phyloP scores from a whole-genome alignment of 2,888 invertebrate genomes.

The Bugula neritina region DNA sequence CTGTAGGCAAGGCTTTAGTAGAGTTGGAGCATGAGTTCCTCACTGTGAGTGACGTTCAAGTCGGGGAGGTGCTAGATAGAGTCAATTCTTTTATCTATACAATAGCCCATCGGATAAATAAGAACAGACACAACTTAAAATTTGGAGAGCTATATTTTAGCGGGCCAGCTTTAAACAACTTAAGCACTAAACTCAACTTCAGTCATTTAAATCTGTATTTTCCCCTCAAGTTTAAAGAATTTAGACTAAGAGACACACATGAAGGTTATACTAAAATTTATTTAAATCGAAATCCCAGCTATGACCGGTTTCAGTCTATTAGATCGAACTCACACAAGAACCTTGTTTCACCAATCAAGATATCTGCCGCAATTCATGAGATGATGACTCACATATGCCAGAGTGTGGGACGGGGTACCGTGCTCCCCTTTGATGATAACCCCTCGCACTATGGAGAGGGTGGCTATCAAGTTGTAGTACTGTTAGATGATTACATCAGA shows the following conservation, averaged over 20 bases:
- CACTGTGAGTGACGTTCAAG: not conserved
- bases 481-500: not conserved
- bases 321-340: conserved; percentile 4
- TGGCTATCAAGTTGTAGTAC: not conserved
- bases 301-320: conserved; percentile 17
- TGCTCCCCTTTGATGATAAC: not conserved
- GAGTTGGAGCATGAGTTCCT: not conserved
- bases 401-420: conserved; percentile 17
- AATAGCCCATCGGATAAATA: conserved; percentile 11
- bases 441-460: not conserved
- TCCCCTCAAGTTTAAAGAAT: conserved; percentile 19
- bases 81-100: conserved; percentile 16
- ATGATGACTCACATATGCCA: conserved; percentile 15
- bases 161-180: not conserved
- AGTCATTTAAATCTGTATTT: not conserved
- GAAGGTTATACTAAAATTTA: conserved; percentile 9
- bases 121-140: conserved; percentile 18
- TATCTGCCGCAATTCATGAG: conserved; percentile 6
- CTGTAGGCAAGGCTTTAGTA: not conserved
- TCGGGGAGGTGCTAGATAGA: not conserved
- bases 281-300: not conserved
- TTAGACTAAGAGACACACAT: not conserved
- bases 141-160: not conserved
- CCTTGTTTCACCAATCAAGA: conserved; percentile 1
- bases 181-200: conserved; percentile 6